phyloP scores from a whole-genome alignment of 2,797 vertebrate genomes.

The Myripristis murdjan region DNA sequence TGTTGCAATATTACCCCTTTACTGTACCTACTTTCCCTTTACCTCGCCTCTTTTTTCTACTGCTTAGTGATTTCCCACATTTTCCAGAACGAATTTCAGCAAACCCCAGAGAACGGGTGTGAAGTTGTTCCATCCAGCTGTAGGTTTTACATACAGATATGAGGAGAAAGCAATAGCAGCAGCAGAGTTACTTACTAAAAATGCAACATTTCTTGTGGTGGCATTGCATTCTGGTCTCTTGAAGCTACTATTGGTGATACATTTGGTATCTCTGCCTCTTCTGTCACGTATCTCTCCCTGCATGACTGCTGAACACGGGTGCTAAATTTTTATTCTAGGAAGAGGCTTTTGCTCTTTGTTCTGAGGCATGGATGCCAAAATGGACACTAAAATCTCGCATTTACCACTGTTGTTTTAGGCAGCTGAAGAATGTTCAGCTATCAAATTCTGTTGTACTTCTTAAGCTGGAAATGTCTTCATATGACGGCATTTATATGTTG shows the following conservation, averaged over 20 bases:
- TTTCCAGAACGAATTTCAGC: background rate
- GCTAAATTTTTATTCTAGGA: constrained; percentile 65
- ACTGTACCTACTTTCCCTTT: background rate
- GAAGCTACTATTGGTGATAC: constrained; percentile 50
- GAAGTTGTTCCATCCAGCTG: too few species aligned
- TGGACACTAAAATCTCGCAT: constrained; percentile 47
- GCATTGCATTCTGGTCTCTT: constrained; percentile 52
- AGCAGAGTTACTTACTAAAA: constrained; percentile 12
- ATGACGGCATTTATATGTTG: background rate
- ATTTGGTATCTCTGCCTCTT: constrained; percentile 44
- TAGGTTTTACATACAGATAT: too few species aligned
- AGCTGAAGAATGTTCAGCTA: too few species aligned
- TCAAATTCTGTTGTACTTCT: background rate
- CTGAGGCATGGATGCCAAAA: too few species aligned
- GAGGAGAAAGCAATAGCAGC: too few species aligned
- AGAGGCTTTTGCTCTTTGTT: constrained; percentile 28
- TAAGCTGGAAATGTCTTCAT: background rate
- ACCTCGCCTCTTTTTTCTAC: background rate
- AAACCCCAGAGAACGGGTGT: too few species aligned
- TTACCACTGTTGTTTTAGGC: constrained; percentile 29
- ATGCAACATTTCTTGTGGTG: constrained; percentile 36
- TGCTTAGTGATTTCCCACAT: background rate
- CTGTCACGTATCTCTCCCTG: too few species aligned
- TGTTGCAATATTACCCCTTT: background rate
- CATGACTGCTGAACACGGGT: constrained; percentile 34